Evolutionary conservation across 2,113 vertebrate species (phyloP).

Genomic region (Toxotes chatareus): DNA sequence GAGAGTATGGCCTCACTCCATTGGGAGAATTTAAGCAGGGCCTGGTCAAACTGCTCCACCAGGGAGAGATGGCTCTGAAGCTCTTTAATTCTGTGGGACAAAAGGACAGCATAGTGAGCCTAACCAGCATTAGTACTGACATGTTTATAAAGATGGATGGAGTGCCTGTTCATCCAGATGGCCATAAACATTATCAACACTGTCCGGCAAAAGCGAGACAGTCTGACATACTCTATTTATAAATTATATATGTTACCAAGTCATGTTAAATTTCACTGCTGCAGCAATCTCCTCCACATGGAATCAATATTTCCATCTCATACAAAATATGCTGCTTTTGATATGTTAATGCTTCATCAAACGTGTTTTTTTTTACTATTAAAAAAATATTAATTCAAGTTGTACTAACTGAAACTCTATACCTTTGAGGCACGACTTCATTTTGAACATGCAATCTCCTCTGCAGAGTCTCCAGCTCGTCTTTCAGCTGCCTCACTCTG

Average conservation of each 20-base stretch:
- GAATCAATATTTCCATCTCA: neutral
- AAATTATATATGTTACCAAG: neutral
- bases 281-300: neutral
- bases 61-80: constrained; percentile 87
- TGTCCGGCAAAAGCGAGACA: neutral
- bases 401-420: constrained; percentile 18
- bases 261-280: neutral
- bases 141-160: neutral
- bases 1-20: constrained; percentile 92
- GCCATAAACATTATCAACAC: neutral
- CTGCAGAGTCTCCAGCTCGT: constrained; percentile 85
- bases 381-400: neutral
- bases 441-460: constrained; percentile 83
- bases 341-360: no score
- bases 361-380: no score
- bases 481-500: constrained; percentile 79
- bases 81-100: constrained; percentile 84
- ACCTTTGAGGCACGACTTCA: constrained; percentile 86
- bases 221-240: neutral
- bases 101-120: neutral
- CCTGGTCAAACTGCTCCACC: constrained; percentile 89
- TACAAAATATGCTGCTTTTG: neutral
- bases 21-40: constrained; percentile 89
- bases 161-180: neutral
- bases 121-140: neutral